Evolutionary conservation across 2,113 vertebrate species (phyloP).

Genomic region (Syrrhaptes paradoxus): DNA sequence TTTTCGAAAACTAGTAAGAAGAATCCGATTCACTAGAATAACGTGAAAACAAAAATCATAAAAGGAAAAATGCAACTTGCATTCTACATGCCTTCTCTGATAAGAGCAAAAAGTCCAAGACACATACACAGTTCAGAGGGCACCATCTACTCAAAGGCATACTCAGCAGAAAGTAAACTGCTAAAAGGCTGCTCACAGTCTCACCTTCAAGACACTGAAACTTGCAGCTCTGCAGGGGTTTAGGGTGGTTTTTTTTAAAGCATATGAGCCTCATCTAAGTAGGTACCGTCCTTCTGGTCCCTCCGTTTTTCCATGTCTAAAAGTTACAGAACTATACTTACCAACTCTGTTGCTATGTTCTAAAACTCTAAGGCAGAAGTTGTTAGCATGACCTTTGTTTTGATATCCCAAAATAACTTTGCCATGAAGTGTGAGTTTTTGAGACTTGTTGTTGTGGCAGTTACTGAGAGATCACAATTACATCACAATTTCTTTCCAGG

Average conservation of each 20-base stretch:
- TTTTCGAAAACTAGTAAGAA: neutral
- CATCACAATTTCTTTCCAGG: neutral
- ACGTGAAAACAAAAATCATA: neutral
- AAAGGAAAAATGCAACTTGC: neutral
- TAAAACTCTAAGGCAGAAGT: neutral
- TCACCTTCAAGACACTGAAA: neutral
- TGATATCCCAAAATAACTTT: neutral
- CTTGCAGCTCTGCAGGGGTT: neutral
- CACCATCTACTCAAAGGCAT: neutral
- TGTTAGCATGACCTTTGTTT: neutral
- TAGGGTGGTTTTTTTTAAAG: neutral
- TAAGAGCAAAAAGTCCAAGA: neutral
- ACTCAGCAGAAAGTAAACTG: neutral
- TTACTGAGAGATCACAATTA: neutral
- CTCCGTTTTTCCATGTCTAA: neutral
- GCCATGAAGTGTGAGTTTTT: neutral
- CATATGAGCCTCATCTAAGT: neutral
- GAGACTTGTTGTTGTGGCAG: neutral
- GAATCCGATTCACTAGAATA: neutral
- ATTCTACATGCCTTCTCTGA: neutral
- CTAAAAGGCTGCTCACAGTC: neutral
- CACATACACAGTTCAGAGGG: rapidly evolving
- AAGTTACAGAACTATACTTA: neutral
- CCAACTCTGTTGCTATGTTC: neutral
- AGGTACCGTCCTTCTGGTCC: neutral